Evolutionary conservation across 2,888 invertebrate species (phyloP), one percentile per base, ranked within the genome.

Genomic region (Rhagium mordax): DNA sequence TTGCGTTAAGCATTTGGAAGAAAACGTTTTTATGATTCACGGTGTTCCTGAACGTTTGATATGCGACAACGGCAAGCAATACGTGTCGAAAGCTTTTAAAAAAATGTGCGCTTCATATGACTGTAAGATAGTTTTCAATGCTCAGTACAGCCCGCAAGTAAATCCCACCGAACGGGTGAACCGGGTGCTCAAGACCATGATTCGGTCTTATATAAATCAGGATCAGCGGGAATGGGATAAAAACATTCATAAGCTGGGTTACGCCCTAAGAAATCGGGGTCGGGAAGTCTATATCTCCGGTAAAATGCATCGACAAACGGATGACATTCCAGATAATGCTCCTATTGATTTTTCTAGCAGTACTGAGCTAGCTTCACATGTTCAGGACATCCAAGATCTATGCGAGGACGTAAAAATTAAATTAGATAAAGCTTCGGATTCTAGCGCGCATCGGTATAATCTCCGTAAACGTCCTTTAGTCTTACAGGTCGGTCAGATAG

Each of bases 161-260:
- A 84, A 85, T 51, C 82, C 84, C 0, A 81, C 83, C 0, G 84
- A 85, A n/a, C n/a, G n/a, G n/a, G n/a, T n/a, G n/a, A n/a, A n/a
- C n/a, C n/a, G n/a, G n/a, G n/a, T n/a, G n/a, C 62, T 85, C 0
- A 77, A 82, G 5, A 79, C 80, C 3, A 81, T 79, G n/a, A 60
- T 79, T 84, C 6, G 47, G 10, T 47, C 47, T 8, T n/a, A 47
- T 10, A 3, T 47, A n/a, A 47, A 3, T 13, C 3, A 47, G 8
- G 47, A 47, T 5, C 47, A 47, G 5, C 47, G 47, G 3, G 47
- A 66, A 15, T 82, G 81, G 84, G 83, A 83, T 48, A 59, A 64
- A n/a, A 55, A 82, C 51, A 57, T 85, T 6, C 69, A 75, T 8
- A 51, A 81, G 8, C 72, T 82, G 5, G 80, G 74, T 0, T 81